Conservation (phyloP, 1,140 invertebrate genomes). For the Rhopalosiphum padi region DNA sequence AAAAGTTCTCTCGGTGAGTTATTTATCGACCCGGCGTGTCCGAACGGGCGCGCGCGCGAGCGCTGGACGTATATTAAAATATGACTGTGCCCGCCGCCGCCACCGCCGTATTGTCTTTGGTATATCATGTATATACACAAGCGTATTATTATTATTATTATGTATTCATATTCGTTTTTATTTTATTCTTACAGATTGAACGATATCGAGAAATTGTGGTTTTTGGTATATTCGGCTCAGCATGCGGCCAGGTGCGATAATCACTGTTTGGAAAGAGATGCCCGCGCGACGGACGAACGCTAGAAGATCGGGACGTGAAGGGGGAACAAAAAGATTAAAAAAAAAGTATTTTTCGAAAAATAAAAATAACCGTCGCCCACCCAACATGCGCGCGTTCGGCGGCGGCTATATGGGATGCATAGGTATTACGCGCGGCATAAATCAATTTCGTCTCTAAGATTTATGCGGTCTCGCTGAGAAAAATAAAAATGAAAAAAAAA, state of each 20-base stretch:
- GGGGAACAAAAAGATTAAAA: neutral
- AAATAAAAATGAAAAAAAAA: neutral
- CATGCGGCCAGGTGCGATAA: constrained; percentile 57
- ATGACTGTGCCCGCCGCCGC: constrained; percentile 25
- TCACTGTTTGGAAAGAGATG: constrained; percentile 37
- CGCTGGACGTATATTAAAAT: constrained; percentile 49
- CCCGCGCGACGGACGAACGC: neutral
- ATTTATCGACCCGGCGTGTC: constrained; percentile 57
- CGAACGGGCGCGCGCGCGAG: constrained; percentile 35
- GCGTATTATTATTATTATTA: neutral
- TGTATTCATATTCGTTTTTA: constrained; percentile 42
- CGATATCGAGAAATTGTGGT: constrained; percentile 57
- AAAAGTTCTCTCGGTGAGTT: constrained; percentile 52
- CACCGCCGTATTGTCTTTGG: constrained; percentile 49
- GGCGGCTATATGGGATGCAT: neutral
- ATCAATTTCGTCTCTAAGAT: constrained; percentile 53
- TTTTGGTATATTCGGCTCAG: constrained; percentile 55
- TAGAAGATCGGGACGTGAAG: neutral
- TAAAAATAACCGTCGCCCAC: constrained; percentile 54
- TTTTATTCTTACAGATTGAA: constrained; percentile 47
- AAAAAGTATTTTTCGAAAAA: constrained; percentile 21
- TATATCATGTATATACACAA: neutral
- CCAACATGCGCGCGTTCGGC: constrained; percentile 47
- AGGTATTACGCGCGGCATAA: constrained; percentile 41
- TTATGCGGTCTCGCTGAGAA: constrained; percentile 22